phyloP scores from a whole-genome alignment of 2,113 vertebrate species.

The Perca flavescens region DNA sequence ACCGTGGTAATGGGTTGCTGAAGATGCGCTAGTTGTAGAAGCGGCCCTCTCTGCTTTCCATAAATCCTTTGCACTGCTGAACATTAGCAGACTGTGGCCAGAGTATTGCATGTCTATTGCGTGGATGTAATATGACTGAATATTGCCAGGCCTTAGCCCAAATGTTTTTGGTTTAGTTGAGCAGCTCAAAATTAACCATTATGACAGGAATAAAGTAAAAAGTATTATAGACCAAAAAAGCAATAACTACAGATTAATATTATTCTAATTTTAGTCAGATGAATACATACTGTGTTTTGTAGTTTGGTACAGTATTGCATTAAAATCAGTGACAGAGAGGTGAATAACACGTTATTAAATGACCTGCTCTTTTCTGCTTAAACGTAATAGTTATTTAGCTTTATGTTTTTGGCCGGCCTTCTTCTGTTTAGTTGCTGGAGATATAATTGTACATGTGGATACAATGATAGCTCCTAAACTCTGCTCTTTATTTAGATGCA shows the following conservation, averaged over 20 bases:
- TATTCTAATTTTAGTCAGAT: conserved; percentile 46
- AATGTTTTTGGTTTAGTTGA: conserved; percentile 46
- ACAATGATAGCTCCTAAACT: conserved; percentile 12
- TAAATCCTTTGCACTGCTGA: conserved; percentile 18
- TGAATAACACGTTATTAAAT: conserved; percentile 29
- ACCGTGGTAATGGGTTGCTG: conserved; percentile 26
- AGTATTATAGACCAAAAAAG: conserved; percentile 22
- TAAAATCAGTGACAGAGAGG: conserved; percentile 33
- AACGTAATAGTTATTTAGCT: conserved; percentile 6
- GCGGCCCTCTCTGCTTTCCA: conserved; percentile 18
- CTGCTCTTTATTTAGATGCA: conserved; percentile 10
- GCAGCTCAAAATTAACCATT: conserved; percentile 20
- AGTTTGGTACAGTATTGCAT: conserved; percentile 9
- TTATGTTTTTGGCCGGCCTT: neutral
- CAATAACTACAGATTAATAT: conserved; percentile 42
- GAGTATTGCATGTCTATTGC: conserved; percentile 24
- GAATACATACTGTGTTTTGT: conserved; percentile 16
- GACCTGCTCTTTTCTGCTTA: conserved; percentile 32
- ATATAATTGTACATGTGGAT: conserved; percentile 17
- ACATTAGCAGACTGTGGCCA: conserved; percentile 39
- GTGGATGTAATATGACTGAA: conserved; percentile 10
- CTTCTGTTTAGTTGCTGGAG: neutral
- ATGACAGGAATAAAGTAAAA: conserved; percentile 24
- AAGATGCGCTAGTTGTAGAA: conserved; percentile 36
- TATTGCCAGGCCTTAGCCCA: conserved; percentile 5